Evolutionary conservation across 2,888 invertebrate genomes (phyloP), one percentile per base, ranked within the genome.

Genomic region (Leptinotarsa peninsularis): DNA sequence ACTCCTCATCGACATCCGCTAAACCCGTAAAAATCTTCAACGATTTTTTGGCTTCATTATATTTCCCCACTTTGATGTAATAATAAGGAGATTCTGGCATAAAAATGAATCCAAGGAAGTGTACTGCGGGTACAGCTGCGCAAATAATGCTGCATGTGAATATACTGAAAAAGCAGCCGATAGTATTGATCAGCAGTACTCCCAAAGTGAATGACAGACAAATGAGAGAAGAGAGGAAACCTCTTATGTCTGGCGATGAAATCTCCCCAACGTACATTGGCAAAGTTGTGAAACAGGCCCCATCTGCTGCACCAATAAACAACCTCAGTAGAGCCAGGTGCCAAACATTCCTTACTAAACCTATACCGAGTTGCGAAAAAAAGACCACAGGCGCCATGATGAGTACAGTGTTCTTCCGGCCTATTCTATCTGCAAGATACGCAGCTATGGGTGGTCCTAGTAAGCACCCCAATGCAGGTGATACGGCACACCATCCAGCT

Each of bases 381-480:
- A 73, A 50, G 3, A 73, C 68, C 15, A 73, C 33, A 15, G 73
- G 68, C 1, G 68, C 68, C 60, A 68, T 73, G 7, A 49, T 18
- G n/a, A 93, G 88, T 2, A 93, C 88, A n/a, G 92, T 91, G 17
- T 89, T 90, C 84, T 93, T 93, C 17, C 94, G 89, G 18, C 94
- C 94, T 76, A 92, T 89, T 78, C 89, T 88, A 85, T 93, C 93
- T 72, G 93, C 91, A 76, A 92, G 87, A 83, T 91, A 90, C 43
- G 92, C 93, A 18, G 92, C 91, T 23, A 91, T 88, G 4, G 92
- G 84, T 14, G 92, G 91, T 54, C 93, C 93, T 63, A 92, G 86
- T 33, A 92, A 90, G 1, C 92, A 92, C 80, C 93, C 93, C 70
- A 93, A 88, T 78, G 93, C 90, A 86, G 92, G 92, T 84, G 93